Percentiles rank a stretch among this genome's conserved stretches.
Conservation (phyloP, 2,797 vertebrate genomes). For the Leuciscus waleckii region DNA sequence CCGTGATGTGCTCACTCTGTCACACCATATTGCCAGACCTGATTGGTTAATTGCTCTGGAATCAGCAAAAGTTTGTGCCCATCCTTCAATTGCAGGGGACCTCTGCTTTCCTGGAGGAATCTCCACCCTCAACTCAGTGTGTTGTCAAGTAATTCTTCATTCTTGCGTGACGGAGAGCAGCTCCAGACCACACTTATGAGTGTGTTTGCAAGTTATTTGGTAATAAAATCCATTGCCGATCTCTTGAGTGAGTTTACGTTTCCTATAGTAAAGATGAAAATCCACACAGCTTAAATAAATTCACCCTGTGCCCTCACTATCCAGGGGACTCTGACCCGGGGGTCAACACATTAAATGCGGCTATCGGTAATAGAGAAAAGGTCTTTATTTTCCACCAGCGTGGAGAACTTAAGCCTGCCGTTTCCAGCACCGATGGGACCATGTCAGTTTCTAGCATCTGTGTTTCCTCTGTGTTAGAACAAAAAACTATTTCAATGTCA, state of each 20-base stretch:
- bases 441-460: slow-evolving; percentile 8
- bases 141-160: slow-evolving; percentile 7
- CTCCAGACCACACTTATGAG: background rate
- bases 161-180: background rate
- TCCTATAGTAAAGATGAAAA: background rate
- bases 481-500: slow-evolving; percentile 34
- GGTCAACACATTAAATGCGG: slow-evolving; percentile 18
- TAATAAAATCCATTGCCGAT: background rate
- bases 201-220: background rate
- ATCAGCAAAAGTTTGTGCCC: slow-evolving; percentile 77
- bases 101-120: slow-evolving; percentile 46
- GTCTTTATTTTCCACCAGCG: slow-evolving; percentile 19
- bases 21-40: slow-evolving; percentile 88
- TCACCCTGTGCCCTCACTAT: slow-evolving; percentile 8
- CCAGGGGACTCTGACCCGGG: slow-evolving; percentile 10
- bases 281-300: background rate
- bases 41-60: slow-evolving; percentile 83
- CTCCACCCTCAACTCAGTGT: background rate
- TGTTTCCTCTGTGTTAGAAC: slow-evolving; percentile 25
- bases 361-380: slow-evolving; percentile 36
- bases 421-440: slow-evolving; percentile 20
- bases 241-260: background rate
- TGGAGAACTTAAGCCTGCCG: slow-evolving; percentile 6
- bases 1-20: slow-evolving; percentile 95
- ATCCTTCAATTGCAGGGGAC: slow-evolving; percentile 76